These are phyloP conservation scores for Mastigias papua DNA, from an alignment of 30 jellyfish, hydroid and myxozoan genomes.

Conservation along the genomic window DNA sequence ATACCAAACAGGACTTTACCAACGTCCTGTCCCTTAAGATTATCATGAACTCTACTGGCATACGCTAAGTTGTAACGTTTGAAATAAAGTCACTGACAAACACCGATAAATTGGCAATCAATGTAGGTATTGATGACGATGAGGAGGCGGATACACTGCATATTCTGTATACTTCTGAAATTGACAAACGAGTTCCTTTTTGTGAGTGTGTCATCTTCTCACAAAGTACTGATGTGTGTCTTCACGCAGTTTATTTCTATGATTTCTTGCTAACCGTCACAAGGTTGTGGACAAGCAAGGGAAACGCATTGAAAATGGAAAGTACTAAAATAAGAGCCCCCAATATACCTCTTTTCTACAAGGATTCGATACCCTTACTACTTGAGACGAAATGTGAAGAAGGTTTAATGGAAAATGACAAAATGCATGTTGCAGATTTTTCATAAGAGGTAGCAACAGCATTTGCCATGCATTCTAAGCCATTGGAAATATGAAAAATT, in stretches of 20 bases:
- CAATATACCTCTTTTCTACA: not conserved
- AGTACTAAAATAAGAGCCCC: not conserved
- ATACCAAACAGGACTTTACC: constrained; percentile 53
- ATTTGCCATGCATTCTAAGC: not conserved
- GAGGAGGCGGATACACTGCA: constrained; percentile 71
- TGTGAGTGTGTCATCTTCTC: constrained; percentile 41
- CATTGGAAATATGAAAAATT: not conserved
- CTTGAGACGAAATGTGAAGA: constrained; percentile 14
- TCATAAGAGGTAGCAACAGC: not conserved
- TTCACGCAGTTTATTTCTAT: constrained; percentile 24
- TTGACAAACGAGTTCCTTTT: constrained; percentile 57
- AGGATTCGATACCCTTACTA: constrained; percentile 15
- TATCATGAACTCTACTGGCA: not conserved
- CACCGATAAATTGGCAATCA: constrained; percentile 15
- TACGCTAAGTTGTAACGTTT: not conserved
- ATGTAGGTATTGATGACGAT: constrained; percentile 42
- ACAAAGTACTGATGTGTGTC: constrained; percentile 60
- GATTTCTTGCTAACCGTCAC: constrained; percentile 9
- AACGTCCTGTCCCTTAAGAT: constrained; percentile 5
- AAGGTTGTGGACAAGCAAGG: constrained; percentile 6
- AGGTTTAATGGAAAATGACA: constrained; percentile 19
- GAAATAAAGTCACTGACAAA: constrained; percentile 13
- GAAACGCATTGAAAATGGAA: not conserved
- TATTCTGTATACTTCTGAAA: constrained; percentile 43
- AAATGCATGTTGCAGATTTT: not conserved